These are phyloP conservation scores for Anoplius nigerrimus DNA, from an alignment of 2,888 invertebrate species.

Conservation along the genomic window DNA sequence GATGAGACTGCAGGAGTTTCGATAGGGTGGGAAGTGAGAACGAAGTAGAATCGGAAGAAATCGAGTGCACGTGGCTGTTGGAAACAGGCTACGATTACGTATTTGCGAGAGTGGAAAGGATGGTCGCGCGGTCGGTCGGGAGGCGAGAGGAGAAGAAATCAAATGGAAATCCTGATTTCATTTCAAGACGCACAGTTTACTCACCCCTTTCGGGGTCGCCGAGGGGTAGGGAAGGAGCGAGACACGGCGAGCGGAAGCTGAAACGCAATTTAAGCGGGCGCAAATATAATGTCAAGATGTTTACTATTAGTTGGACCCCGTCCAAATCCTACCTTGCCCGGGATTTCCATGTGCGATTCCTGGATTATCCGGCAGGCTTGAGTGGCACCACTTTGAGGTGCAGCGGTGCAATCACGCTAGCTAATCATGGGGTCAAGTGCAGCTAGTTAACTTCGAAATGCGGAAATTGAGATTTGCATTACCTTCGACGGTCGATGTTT, in stretches of 20 bases:
- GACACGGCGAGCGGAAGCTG: conserved; percentile 32
- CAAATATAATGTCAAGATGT: conserved; percentile 72
- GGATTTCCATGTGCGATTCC: conserved; percentile 60
- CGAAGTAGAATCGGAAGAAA: conserved; percentile 11
- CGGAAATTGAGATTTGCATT: too few relatives aligned
- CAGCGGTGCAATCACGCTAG: conserved; percentile 22
- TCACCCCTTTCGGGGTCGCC: neutral
- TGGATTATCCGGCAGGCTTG: neutral
- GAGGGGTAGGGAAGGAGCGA: conserved; percentile 30
- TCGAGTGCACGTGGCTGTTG: conserved; percentile 14
- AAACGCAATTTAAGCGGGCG: conserved; percentile 67
- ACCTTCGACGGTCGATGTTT: too few relatives aligned
- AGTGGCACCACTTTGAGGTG: conserved; percentile 30
- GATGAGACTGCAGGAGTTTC: too few relatives aligned
- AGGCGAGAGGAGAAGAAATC: conserved; percentile 29
- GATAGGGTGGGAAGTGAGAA: conserved; percentile 11
- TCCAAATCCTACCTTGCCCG: conserved; percentile 58
- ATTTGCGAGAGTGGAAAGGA: conserved; percentile 14
- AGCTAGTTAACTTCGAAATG: neutral
- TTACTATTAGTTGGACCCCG: conserved; percentile 68
- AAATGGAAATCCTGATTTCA: conserved; percentile 59
- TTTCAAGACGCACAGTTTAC: conserved; percentile 38
- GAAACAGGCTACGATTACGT: conserved; percentile 32
- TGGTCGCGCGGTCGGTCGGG: neutral
- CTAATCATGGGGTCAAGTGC: conserved; percentile 25